These are phyloP conservation scores for Lycia hirtaria DNA, from an alignment of 2,888 invertebrate species.

Conservation along the genomic window DNA sequence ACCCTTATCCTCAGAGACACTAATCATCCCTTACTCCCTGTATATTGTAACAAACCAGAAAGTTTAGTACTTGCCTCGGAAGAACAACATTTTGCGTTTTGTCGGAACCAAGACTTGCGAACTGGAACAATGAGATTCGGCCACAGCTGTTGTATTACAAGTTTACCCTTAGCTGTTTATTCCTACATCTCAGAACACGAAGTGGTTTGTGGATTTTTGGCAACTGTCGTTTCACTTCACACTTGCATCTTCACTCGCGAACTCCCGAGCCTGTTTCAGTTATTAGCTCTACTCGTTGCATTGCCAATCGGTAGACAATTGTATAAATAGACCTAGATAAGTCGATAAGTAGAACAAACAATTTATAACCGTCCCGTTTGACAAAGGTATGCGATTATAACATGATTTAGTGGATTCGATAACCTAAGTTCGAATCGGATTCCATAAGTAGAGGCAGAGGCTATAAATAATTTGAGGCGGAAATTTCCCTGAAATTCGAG, in stretches of 20 bases:
- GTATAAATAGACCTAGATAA: slow-evolving; percentile 39
- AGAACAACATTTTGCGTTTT: slow-evolving; percentile 61
- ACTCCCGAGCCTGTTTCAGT: slow-evolving; percentile 8
- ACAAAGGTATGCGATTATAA: slow-evolving; percentile 17
- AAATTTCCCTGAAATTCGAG: slow-evolving; percentile 15
- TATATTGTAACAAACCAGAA: slow-evolving; percentile 20
- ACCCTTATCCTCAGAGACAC: neutral
- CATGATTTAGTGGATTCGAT: slow-evolving; percentile 34
- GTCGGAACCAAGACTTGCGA: slow-evolving; percentile 54
- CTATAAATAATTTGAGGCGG: slow-evolving; percentile 19
- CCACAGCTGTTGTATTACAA: slow-evolving; percentile 67
- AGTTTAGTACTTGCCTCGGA: slow-evolving; percentile 60
- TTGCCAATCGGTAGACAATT: slow-evolving; percentile 30
- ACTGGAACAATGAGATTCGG: slow-evolving; percentile 66
- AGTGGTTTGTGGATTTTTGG: neutral
- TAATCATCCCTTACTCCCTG: neutral
- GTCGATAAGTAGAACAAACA: slow-evolving; percentile 30
- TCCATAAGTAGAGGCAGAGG: slow-evolving; percentile 24
- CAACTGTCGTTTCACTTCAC: slow-evolving; percentile 14
- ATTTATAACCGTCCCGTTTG: slow-evolving; percentile 27
- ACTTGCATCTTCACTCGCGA: slow-evolving; percentile 1
- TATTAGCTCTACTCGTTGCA: neutral
- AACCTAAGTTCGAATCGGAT: slow-evolving; percentile 32
- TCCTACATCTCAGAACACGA: slow-evolving; percentile 45
- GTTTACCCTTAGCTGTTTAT: slow-evolving; percentile 54